A percentile compares a stretch with the other conserved stretches of the same genome.
phyloP scores from a whole-genome alignment of 2,888 invertebrate genomes.

The Oasisia sp. region DNA sequence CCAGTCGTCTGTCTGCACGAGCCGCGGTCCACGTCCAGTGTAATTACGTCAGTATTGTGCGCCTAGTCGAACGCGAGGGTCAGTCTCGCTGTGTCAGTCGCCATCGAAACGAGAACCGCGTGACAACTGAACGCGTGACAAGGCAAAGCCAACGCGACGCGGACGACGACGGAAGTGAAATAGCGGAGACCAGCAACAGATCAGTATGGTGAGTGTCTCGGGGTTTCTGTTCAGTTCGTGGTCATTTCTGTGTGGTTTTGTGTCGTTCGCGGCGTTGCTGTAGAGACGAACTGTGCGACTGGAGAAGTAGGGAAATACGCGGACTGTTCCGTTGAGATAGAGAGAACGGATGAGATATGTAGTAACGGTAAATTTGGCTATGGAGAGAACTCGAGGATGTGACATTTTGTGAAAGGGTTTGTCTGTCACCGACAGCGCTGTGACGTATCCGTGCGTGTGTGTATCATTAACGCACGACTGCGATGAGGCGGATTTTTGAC shows the following conservation, averaged over 20 bases:
- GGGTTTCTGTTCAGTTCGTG: background rate
- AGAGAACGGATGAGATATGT: background rate
- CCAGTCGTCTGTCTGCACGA: background rate
- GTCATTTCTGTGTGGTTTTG: background rate
- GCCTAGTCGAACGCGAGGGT: background rate
- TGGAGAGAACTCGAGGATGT: background rate
- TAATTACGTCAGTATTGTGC: conserved; percentile 5
- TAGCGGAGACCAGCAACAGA: background rate
- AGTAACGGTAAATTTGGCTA: background rate
- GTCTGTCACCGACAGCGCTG: background rate
- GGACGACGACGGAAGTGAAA: background rate
- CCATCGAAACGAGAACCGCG: background rate
- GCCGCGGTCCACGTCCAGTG: background rate
- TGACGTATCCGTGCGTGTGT: background rate
- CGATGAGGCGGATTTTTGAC: background rate
- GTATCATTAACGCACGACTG: background rate
- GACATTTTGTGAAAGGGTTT: background rate
- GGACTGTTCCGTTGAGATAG: background rate
- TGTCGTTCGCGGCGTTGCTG: background rate
- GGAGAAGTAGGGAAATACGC: background rate
- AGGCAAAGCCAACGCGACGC: background rate
- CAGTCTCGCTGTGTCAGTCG: background rate
- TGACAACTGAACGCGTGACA: background rate
- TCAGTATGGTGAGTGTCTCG: background rate
- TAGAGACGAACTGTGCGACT: background rate